These are phyloP conservation scores for Zaprionus tsacasi DNA, from an alignment of 1,140 invertebrate genomes.

Conservation along the genomic window DNA sequence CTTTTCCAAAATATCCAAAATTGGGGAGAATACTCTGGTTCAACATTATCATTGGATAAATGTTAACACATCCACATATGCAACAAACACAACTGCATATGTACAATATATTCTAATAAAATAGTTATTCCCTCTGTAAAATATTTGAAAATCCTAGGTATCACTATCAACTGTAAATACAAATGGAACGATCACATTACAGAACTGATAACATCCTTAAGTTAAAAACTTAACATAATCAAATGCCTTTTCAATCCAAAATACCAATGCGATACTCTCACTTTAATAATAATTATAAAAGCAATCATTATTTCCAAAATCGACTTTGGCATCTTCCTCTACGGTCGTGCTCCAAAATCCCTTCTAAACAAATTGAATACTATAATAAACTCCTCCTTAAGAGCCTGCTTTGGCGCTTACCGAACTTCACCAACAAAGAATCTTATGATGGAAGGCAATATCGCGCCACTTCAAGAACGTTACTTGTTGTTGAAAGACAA, in stretches of 20 bases:
- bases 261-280: conserved; percentile 1
- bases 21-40: conserved; percentile 35
- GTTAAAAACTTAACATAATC: conserved; percentile 2
- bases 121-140: conserved; percentile 1
- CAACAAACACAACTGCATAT: conserved; percentile 27
- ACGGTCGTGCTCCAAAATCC: no score
- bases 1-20: conserved; percentile 21
- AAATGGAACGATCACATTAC: conserved; percentile 26
- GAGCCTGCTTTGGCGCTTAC: no score
- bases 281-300: not conserved
- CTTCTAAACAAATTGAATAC: no score
- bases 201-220: not conserved
- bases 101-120: conserved; percentile 1
- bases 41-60: conserved; percentile 31
- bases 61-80: conserved; percentile 40
- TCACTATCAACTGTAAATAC: conserved; percentile 35
- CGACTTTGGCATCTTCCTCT: not conserved
- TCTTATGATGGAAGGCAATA: no score
- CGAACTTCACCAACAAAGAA: no score
- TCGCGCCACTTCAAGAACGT: no score
- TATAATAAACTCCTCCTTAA: no score
- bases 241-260: conserved; percentile 4
- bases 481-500: no score
- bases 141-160: conserved; percentile 32
- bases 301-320: conserved; percentile 7